phyloP scores from a whole-genome alignment of 1,140 invertebrate species.

The Drosophila cardini region DNA sequence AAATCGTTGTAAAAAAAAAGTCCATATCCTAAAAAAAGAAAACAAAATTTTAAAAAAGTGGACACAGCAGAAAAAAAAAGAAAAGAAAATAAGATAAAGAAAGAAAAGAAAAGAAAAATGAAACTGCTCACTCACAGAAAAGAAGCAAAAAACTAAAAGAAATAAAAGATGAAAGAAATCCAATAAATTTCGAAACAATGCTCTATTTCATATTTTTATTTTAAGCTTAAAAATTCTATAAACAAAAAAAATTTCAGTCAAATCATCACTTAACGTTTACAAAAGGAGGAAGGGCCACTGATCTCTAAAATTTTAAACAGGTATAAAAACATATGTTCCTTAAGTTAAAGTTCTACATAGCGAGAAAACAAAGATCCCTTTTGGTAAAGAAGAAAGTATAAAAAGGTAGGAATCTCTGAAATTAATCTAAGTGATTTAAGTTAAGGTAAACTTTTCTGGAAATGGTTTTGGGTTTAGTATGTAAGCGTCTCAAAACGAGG shows the following conservation, averaged over 20 bases:
- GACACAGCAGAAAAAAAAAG: slow-evolving; percentile 29
- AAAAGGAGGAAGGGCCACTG: slow-evolving; percentile 54
- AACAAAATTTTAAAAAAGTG: slow-evolving; percentile 15
- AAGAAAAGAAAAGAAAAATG: slow-evolving; percentile 42
- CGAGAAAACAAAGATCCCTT: too few relatives aligned
- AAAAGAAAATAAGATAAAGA: slow-evolving; percentile 35
- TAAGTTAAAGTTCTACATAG: neutral
- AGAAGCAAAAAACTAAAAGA: slow-evolving; percentile 57
- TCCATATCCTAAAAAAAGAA: slow-evolving; percentile 49
- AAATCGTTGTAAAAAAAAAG: slow-evolving; percentile 58
- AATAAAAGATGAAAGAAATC: slow-evolving; percentile 60
- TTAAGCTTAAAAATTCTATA: slow-evolving; percentile 67
- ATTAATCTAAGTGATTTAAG: too few relatives aligned
- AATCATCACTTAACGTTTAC: slow-evolving; percentile 44
- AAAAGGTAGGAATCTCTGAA: too few relatives aligned
- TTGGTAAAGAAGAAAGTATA: too few relatives aligned
- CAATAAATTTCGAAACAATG: slow-evolving; percentile 76
- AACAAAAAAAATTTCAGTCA: slow-evolving; percentile 65
- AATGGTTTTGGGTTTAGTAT: too few relatives aligned
- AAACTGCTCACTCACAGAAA: slow-evolving; percentile 58
- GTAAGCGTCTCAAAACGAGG: too few relatives aligned
- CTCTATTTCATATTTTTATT: slow-evolving; percentile 74
- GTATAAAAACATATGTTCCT: neutral
- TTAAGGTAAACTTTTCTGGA: too few relatives aligned
- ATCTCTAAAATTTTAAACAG: slow-evolving; percentile 21